A percentile compares a stretch with the other conserved stretches of the same genome.
phyloP scores from a whole-genome alignment of 1,140 invertebrate genomes.

The Propsilocerus akamusi region DNA sequence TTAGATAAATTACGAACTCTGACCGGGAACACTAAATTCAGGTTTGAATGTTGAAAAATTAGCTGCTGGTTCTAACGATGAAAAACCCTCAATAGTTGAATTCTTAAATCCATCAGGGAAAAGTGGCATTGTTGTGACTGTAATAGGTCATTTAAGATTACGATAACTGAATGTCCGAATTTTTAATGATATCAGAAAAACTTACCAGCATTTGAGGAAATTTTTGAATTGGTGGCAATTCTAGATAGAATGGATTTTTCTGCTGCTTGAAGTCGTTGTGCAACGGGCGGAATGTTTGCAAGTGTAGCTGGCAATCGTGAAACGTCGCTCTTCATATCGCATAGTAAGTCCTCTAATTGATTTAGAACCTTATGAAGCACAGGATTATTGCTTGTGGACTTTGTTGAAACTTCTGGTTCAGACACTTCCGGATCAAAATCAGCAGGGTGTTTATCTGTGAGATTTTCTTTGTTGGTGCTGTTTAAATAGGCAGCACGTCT shows the following conservation, averaged over 20 bases:
- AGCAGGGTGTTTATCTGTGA: slow-evolving; percentile 46
- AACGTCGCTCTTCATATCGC: slow-evolving; percentile 99
- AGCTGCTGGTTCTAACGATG: slow-evolving; percentile 46
- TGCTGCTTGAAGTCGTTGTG: slow-evolving; percentile 91
- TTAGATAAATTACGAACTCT: slow-evolving; percentile 16
- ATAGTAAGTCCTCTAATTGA: slow-evolving; percentile 93
- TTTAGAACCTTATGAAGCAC: slow-evolving; percentile 97
- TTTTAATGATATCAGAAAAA: too few relatives aligned
- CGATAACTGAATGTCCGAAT: too few relatives aligned
- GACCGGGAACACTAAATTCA: slow-evolving; percentile 76
- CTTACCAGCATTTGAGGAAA: slow-evolving; percentile 31
- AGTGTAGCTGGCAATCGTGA: slow-evolving; percentile 90
- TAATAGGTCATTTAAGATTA: too few relatives aligned
- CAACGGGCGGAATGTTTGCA: slow-evolving; percentile 92
- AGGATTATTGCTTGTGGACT: slow-evolving; percentile 94
- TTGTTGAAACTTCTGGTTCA: slow-evolving; percentile 88
- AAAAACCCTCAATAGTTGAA: slow-evolving; percentile 45
- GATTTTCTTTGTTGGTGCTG: slow-evolving; percentile 89
- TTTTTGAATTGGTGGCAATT: slow-evolving; percentile 59
- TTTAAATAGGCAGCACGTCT: slow-evolving; percentile 92
- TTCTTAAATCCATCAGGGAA: slow-evolving; percentile 62
- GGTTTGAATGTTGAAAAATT: slow-evolving; percentile 78
- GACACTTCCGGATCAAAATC: slow-evolving; percentile 74
- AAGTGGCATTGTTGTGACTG: slow-evolving; percentile 50
- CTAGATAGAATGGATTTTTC: slow-evolving; percentile 87